Conservation (phyloP, 2,797 vertebrate species). For the Chaenodraco wilsoni region DNA sequence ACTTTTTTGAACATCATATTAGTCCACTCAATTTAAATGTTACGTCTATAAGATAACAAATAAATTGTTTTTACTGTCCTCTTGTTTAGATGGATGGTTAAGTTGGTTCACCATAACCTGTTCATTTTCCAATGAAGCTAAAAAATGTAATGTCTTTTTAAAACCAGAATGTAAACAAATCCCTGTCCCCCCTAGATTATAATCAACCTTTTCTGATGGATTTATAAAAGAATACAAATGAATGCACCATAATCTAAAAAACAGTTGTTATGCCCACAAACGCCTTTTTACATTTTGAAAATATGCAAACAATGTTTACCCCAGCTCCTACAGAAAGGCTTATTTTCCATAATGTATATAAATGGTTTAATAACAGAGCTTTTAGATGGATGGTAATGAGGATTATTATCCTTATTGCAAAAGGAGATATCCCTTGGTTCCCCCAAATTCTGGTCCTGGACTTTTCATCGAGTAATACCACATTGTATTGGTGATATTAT, state of each 20-base stretch:
- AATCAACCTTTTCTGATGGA: background rate
- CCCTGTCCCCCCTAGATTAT: background rate
- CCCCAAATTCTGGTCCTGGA: conserved; percentile 8
- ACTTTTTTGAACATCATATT: background rate
- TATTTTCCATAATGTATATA: conserved; percentile 25
- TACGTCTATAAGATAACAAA: background rate
- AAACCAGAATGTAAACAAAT: conserved; percentile 9
- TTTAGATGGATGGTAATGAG: conserved; percentile 20
- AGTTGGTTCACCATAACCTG: no score
- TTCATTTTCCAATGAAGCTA: background rate
- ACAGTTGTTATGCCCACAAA: background rate
- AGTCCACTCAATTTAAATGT: background rate
- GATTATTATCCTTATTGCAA: conserved; percentile 24
- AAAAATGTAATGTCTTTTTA: background rate
- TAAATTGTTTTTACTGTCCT: background rate
- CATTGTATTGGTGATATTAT: conserved; percentile 34
- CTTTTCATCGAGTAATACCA: conserved; percentile 23
- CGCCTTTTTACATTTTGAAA: background rate
- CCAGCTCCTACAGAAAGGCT: background rate
- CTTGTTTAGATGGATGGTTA: no score
- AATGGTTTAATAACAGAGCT: conserved; percentile 15
- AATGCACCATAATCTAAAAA: background rate
- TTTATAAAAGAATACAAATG: background rate
- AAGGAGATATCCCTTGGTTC: background rate
- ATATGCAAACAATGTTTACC: background rate